These are phyloP conservation scores for Pelagia noctiluca DNA, from an alignment of 30 jellyfish, hydroid and myxozoan genomes.

Conservation along the genomic window DNA sequence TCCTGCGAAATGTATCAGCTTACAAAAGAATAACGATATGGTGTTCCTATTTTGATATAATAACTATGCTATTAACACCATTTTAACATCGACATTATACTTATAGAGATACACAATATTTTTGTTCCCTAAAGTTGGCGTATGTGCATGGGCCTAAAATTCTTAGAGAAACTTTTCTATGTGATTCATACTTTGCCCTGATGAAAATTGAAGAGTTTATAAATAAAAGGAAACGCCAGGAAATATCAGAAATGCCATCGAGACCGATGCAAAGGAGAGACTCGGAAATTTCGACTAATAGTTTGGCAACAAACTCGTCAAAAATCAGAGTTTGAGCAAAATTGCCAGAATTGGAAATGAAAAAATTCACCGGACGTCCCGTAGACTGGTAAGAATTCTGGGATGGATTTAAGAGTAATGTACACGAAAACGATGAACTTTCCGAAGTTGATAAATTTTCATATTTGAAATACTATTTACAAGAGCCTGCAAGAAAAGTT, in stretches of 20 bases:
- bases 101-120: no score
- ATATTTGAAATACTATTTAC: conserved; percentile 25
- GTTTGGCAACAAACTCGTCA: background rate
- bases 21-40: no score
- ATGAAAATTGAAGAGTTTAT: background rate
- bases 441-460: conserved; percentile 30
- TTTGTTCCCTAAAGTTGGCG: no score
- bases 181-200: background rate
- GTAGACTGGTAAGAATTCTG: background rate
- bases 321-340: background rate
- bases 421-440: conserved; percentile 32
- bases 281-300: background rate
- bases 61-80: no score
- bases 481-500: conserved; percentile 29
- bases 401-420: conserved; percentile 26
- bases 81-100: no score
- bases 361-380: background rate
- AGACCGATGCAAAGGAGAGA: background rate
- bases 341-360: background rate
- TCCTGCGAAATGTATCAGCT: no score
- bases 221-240: background rate
- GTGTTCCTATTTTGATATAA: no score
- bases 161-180: no score
- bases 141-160: no score
- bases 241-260: no score